Evolutionary conservation across 2,113 vertebrate genomes (phyloP).

Genomic region (Camarhynchus parvulus): DNA sequence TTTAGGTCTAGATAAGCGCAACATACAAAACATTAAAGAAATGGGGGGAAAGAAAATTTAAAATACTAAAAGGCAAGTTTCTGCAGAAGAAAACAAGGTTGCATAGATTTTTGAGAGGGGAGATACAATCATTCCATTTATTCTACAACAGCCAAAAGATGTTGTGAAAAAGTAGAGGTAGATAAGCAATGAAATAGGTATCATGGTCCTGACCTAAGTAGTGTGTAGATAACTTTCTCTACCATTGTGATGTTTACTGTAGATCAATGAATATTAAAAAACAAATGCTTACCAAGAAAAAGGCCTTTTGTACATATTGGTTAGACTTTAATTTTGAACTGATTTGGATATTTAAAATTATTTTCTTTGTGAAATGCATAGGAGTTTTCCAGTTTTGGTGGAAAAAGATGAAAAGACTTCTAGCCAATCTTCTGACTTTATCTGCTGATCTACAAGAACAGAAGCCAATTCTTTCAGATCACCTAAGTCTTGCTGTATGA

Average conservation of each 20-base stretch:
- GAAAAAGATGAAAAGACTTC: background rate
- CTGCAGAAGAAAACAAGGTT: background rate
- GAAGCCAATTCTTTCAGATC: background rate
- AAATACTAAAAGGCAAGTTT: background rate
- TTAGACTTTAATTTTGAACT: background rate
- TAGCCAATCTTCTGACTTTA: background rate
- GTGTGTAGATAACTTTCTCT: background rate
- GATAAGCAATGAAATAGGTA: background rate
- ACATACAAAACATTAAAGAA: background rate
- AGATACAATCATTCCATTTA: background rate
- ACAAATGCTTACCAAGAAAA: background rate
- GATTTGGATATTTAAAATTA: background rate
- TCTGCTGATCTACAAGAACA: background rate
- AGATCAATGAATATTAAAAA: background rate
- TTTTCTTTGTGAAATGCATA: background rate
- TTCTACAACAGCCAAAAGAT: background rate
- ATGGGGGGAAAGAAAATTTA: accelerated
- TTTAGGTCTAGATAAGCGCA: background rate
- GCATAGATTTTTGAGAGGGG: background rate
- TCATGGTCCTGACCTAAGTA: background rate
- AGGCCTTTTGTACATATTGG: background rate
- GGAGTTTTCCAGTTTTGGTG: background rate
- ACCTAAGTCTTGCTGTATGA: background rate
- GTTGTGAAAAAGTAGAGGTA: background rate
- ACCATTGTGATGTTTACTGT: background rate